Base-by-base conservation (phyloP, 2,113 vertebrate species). In the Cinclus mexicanus region DNA sequence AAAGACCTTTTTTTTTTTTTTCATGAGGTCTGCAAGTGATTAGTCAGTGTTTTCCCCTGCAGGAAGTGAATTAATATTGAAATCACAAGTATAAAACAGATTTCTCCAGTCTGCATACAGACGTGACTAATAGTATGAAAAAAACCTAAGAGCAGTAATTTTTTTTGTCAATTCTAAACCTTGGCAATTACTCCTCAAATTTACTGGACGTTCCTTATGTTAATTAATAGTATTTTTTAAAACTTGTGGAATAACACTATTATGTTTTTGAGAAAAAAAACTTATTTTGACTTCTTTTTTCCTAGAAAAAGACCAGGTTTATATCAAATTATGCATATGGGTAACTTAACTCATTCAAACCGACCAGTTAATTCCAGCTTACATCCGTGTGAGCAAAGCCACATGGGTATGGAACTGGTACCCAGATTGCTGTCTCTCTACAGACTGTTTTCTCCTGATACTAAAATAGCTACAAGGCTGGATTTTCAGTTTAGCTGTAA, bases 151-250 rank as follows among this genome's bases (percentile, higher is more conserved):
- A 96, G n/a, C 67, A 74, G 29, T 95, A 96, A 97, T 97, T 97
- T 98, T 96, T 37, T 46, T 76, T 97, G 82, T 97, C 96, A 97
- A 83, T 97, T 97, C 82, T 82, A 76, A 91, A 96, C 83, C 42
- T 64, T 94, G 87, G 75, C 68, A 98, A 96, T 96, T 96, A 94
- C 57, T 44, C 83, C 44, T 80, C 92, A 97, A 96, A 95, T 46
- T 94, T 75, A 56, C 35, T 94, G 67, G 61, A 92, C 44, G 97
- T 93, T 92, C 94, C 59, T 96, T 76, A 71, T 68, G 17, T 65
- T 84, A 97, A 97, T 96, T 97, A 93, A 71, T 52, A 72, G 56
- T 83, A 42, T 94, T 95, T 91, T 94, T 93, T 24, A 59, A 92
- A 84, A 70, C 88, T 74, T 68, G 49, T 84, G 50, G 33, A 64